A percentile compares a stretch with the other conserved stretches of the same genome.
Evolutionary conservation across 2,797 vertebrate genomes (phyloP).

Genomic region (Syngnathus acus): DNA sequence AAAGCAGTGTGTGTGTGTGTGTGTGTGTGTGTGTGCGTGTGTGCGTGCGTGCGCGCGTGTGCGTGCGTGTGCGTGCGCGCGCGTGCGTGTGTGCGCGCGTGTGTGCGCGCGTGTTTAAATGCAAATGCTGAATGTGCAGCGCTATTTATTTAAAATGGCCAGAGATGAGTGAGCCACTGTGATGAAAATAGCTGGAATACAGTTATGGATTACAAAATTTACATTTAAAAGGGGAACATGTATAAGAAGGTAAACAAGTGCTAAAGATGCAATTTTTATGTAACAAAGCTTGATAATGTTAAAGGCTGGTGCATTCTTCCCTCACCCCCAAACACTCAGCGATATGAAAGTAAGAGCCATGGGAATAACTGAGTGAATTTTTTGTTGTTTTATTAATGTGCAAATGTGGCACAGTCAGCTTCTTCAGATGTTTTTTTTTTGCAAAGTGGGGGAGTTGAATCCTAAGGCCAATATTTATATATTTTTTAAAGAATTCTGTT

Average conservation of each 20-base stretch:
- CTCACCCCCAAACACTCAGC: constrained; percentile 16
- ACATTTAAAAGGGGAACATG: neutral
- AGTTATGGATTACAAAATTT: neutral
- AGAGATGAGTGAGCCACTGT: neutral
- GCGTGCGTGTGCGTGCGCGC: constrained; percentile 7
- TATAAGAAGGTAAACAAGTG: neutral
- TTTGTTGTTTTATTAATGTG: constrained; percentile 49
- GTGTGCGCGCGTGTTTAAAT: constrained; percentile 4
- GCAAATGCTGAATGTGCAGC: neutral
- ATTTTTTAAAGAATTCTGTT: too few species aligned
- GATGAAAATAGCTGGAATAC: neutral
- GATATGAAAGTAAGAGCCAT: constrained; percentile 14
- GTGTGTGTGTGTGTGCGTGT: neutral
- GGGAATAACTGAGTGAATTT: constrained; percentile 22
- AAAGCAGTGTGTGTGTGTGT: constrained; percentile 7
- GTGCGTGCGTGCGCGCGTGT: constrained; percentile 11
- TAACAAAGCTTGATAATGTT: constrained; percentile 7
- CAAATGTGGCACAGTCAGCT: constrained; percentile 4
- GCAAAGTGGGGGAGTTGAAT: neutral
- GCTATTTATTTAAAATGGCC: constrained; percentile 2
- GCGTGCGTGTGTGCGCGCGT: neutral
- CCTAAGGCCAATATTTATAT: too few species aligned
- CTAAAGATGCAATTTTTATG: constrained; percentile 10
- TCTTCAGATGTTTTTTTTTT: neutral
- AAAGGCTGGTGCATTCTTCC: neutral